Base-by-base conservation (phyloP, 2,797 vertebrate species). In the Phylloscopus collybita region DNA sequence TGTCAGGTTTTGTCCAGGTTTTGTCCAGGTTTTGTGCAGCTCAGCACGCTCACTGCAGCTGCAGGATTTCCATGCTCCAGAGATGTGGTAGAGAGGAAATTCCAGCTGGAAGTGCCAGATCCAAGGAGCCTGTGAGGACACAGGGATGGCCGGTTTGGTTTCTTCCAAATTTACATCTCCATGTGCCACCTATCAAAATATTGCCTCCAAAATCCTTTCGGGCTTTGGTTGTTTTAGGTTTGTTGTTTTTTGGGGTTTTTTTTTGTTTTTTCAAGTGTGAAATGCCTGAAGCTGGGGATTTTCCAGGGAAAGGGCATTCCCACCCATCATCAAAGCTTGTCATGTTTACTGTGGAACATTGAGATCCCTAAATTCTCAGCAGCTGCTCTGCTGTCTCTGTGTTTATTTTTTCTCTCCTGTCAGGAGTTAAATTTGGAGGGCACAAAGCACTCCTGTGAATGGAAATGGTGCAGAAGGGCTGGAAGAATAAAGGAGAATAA, bases 351-450 rank as follows among this genome's bases (percentile, higher is more conserved):
- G 2, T 62, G 75, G 80, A 83, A 71, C 86, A 49, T 1, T 34
- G 29, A 72, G 64, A 66, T 80, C 76, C 62, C 50, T 62, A 2
- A 86, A 83, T 66, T 56, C 59, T 66, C 60, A 80, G 86, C 90
- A 95, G 76, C 86, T 42, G 66, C 73, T 79, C 54, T 83, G 38
- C 80, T 86, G 40, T 83, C 73, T 75, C 49, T 79, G 16, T 8
- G 19, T 38, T 61, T 85, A 26, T 90, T 62, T 90, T 82, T 40
- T 32, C 22, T 60, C 47, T 81, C 32, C 60, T 82, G n/a, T 60
- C 49, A 78, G 90, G 88, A 93, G n/a, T 91, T 85, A 65, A 80
- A 66, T 30, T 49, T 75, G 60, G 86, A 92, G 90, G 72, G 82
- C 78, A 47, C 16, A 45, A 79, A 82, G 54, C 66, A 16, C 44